Evolutionary conservation across 2,113 vertebrate genomes (phyloP), one percentile per base, ranked within the genome.

Genomic region (Sardina pilchardus): DNA sequence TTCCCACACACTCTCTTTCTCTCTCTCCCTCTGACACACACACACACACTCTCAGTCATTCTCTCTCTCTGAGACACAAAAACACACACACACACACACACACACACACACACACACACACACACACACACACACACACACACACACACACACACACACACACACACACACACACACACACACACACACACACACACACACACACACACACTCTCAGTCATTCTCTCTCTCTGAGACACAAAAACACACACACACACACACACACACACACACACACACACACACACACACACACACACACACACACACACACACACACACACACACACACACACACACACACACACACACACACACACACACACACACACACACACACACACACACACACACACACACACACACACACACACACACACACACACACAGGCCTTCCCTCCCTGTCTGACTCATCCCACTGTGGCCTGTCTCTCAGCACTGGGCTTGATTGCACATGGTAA

Each of bases 101-200:
- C n/a, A n/a, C n/a, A n/a, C n/a, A n/a, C n/a, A n/a, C n/a, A 81
- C 10, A 36, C 78, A 82, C 36, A 81, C 56, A 88, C 81, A 84
- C 80, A 87, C 82, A 67, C 56, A 83, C 75, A 87, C 48, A 84
- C 78, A 86, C 82, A 86, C 47, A 45, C 42, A 14, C 10, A 34
- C 47, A 67, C 80, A 82, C 43, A 50, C 14, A 85, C 71, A 85
- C 81, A 53, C 81, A 71, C 82, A 82, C 59, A 81, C 78, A 67
- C 78, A 36, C 17, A 42, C 47, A 78, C 48, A 81, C 3, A 47
- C 44, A 50, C 82, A 50, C 82, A 83, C 44, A 83, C 45, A 34
- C 45, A 47, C 19, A 50, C 82, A 39, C 39, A 83, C 44, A 83
- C 45, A 82, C 43, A 75, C 19, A 82, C 24, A 82, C 83, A 81